Evolutionary conservation across 2,797 vertebrate genomes (phyloP).

Genomic region (Galaxias olidus): DNA sequence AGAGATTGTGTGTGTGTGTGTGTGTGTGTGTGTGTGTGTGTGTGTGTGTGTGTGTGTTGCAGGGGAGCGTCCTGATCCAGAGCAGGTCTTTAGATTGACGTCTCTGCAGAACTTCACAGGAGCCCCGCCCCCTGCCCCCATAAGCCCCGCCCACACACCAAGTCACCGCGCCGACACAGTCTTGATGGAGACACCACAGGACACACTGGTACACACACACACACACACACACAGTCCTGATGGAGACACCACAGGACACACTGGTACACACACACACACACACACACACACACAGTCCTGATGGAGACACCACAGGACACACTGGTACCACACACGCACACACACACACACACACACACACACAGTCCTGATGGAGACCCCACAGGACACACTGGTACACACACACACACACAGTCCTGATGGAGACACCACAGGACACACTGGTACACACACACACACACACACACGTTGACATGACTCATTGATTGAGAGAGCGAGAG

Average conservation of each 20-base stretch:
- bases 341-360: slow-evolving; percentile 53
- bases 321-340: slow-evolving; percentile 75
- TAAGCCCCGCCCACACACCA: slow-evolving; percentile 87
- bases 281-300: slow-evolving; percentile 79
- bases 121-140: slow-evolving; percentile 74
- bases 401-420: slow-evolving; percentile 83
- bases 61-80: slow-evolving; percentile 98
- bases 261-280: not conserved
- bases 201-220: slow-evolving; percentile 86
- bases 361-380: slow-evolving; percentile 10
- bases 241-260: not conserved
- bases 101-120: slow-evolving; percentile 89
- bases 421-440: slow-evolving; percentile 97
- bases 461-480: slow-evolving; percentile 44
- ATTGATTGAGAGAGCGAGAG: too few species aligned
- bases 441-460: slow-evolving; percentile 79
- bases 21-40: slow-evolving; percentile 26
- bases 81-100: slow-evolving; percentile 95
- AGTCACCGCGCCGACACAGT: slow-evolving; percentile 91
- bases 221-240: slow-evolving; percentile 48
- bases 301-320: slow-evolving; percentile 98
- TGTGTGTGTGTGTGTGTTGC: slow-evolving; percentile 18
- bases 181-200: slow-evolving; percentile 96
- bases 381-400: not conserved
- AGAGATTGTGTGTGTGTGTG: slow-evolving; percentile 12